Base-by-base conservation (phyloP, 2,888 invertebrate genomes). In the Rapana venosa region DNA sequence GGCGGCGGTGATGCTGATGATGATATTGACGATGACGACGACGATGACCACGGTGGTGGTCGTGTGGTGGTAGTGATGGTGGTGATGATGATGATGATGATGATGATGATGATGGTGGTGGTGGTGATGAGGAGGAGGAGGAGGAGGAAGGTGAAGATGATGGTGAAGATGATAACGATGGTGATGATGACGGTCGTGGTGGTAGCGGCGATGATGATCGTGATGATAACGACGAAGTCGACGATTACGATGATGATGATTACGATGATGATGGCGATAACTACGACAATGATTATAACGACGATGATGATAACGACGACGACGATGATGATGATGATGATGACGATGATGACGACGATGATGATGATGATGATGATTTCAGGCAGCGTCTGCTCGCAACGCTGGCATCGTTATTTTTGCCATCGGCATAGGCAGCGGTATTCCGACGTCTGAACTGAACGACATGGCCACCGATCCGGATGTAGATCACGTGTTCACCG, bases 301-400 rank as follows among this genome's bases (percentile, higher is more conserved):
- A 77, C 1, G 30, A 70, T 6, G 88, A 88, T 5, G 77, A 56
- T 30, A 17, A 89, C 66, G 70, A 85, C 11, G 36, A 89, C 35
- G 70, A 85, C 70, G 84, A 89, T 70, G 70, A 89, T 36, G 84
- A 85, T 89, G 74, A 85, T 86, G 85, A 89, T 86, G 85, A 86
- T 86, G 74, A 86, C 74, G 85, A 86, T 86, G 74, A 86, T 56
- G 74, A 89, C 86, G 85, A 88, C 66, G 61, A 84, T 84, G 36
- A 81, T 47, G 81, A 81, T 81, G 36, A 47, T 47, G 81, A 81
- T 81, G 36, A 47, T 47, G 47, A 15, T 32, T 85, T 15, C 66
- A 77, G 30, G 77, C 77, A 77, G n/a, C 26, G 13, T 13, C 77
- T 1, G n/a, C 11, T n/a, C 77, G 77, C 26, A 11, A 30, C 4